Base-by-base conservation (phyloP, 2,888 invertebrate species). In the Perithous albicinctus region DNA sequence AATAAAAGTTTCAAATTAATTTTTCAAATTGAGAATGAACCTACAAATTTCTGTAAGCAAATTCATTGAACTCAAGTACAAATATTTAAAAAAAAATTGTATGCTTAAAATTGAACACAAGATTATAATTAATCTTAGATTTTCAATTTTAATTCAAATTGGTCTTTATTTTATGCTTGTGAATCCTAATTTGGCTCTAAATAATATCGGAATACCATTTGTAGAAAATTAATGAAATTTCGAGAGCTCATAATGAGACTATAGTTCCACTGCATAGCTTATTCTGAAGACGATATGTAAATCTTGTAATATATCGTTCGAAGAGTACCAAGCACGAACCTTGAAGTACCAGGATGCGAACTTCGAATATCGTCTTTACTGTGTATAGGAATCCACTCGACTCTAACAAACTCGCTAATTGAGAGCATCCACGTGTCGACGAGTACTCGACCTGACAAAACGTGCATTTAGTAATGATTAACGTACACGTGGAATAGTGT, bases 341-440 rank as follows among this genome's bases (percentile, higher is more conserved):
- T 48, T 10, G 48, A 48, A 10, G 20, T 23, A 20, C 20, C 12
- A 10, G 2, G 12, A n/a, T n/a, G n/a, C 7, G 15, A n/a, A n/a
- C 6, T n/a, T 29, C 12, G 5, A 26, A 54, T n/a, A 26, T 12
- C 54, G 54, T 4, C 26, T n/a, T 54, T 54, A 26, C 54, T 1
- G 23, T 6, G 26, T 8, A n/a, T n/a, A n/a, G n/a, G n/a, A 4
- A 10, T 29, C n/a, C 4, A 12, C 26, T 26, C 6, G 4, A 7
- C 54, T 15, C 12, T n/a, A 15, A 54, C 10, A n/a, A 4, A 23
- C 29, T 29, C 15, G 54, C 29, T 56, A 56, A 56, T 56, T 56
- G 54, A 56, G 29, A 56, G 29, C 54, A 29, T 56, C 54, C 54
- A 29, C 54, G 54, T 56, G 54, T 29, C 54, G 54, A n/a, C 54